phyloP scores from a whole-genome alignment of 2,797 vertebrate genomes.

The Graptemys geographica region DNA sequence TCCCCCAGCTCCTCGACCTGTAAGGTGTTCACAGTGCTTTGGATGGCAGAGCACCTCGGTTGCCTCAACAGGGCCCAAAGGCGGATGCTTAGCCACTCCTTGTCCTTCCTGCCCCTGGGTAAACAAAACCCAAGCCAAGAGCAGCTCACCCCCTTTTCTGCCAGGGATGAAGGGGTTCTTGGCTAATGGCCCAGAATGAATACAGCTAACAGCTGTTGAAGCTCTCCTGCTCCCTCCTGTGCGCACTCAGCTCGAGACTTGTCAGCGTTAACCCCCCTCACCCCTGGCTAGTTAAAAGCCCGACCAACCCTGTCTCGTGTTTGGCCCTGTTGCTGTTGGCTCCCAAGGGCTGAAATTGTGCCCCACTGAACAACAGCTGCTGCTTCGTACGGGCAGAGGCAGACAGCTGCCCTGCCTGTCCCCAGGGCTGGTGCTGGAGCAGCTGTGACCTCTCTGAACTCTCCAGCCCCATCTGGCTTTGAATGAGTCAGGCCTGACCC shows the following conservation, averaged over 20 bases:
- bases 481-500: neutral
- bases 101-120: neutral
- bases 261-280: neutral
- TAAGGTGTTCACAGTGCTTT: rapidly evolving
- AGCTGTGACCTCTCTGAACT: neutral
- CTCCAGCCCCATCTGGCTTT: neutral
- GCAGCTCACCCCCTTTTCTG: neutral
- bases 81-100: neutral
- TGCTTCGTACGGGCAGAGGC: neutral
- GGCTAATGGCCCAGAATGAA: neutral
- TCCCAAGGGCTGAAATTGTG: neutral
- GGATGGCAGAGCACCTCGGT: neutral
- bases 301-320: neutral
- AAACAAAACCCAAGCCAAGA: neutral
- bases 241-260: neutral
- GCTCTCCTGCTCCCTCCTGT: neutral
- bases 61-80: rapidly evolving
- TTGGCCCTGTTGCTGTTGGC: neutral
- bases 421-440: too few species aligned
- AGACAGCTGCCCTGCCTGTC: neutral
- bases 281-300: neutral
- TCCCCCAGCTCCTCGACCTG: too few species aligned
- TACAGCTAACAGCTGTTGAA: neutral
- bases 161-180: neutral
- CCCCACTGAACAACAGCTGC: neutral